phyloP scores from a whole-genome alignment of 1,140 invertebrate genomes.

The Tyrophagus putrescentiae region DNA sequence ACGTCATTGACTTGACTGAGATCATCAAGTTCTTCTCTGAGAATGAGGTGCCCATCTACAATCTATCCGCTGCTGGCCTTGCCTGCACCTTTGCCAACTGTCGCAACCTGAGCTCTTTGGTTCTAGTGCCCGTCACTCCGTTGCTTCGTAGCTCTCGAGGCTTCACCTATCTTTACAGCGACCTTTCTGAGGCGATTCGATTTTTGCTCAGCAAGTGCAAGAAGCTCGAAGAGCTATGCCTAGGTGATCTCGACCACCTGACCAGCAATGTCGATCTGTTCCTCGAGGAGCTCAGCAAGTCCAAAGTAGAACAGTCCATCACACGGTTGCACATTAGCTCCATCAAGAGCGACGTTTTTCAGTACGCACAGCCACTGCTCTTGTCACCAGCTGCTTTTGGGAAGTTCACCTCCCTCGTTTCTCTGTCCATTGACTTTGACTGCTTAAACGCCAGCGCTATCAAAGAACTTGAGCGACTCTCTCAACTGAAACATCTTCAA shows the following conservation, averaged over 20 bases:
- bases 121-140: neutral
- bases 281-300: neutral
- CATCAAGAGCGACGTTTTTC: constrained; percentile 8
- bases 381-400: neutral
- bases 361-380: neutral
- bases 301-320: neutral
- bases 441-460: neutral
- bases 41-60: constrained; percentile 13
- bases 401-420: neutral
- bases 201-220: constrained; percentile 10
- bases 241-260: constrained; percentile 4
- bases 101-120: constrained; percentile 3
- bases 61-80: neutral
- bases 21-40: constrained; percentile 1
- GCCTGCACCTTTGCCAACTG: constrained; percentile 3
- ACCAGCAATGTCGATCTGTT: neutral
- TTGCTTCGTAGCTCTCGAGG: neutral
- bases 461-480: neutral
- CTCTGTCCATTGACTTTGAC: constrained; percentile 4
- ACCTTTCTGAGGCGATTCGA: constrained; percentile 7
- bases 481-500: neutral
- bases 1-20: constrained; percentile 10
- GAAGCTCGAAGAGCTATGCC: constrained; percentile 1
- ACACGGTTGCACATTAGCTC: neutral
- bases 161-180: constrained; percentile 1